Conservation (phyloP, 2,797 vertebrate species). For the Rousettus madagascariensis region DNA sequence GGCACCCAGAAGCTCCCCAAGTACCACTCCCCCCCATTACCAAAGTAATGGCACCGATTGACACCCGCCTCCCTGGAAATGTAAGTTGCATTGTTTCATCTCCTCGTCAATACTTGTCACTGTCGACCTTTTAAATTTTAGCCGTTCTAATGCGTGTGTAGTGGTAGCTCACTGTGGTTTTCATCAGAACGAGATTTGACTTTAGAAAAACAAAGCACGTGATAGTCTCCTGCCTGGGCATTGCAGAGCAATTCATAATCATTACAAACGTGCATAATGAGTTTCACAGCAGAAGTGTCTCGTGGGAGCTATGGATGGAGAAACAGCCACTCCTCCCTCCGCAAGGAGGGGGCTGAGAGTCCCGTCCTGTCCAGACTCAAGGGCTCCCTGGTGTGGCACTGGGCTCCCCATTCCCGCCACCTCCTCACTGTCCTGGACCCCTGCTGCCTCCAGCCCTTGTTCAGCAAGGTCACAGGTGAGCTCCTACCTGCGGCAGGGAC, state of each 20-base stretch:
- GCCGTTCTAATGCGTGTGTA: background rate
- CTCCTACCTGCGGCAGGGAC: background rate
- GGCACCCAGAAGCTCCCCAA: background rate
- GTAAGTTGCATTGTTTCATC: too few relatives aligned
- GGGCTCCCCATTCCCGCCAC: background rate
- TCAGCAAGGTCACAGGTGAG: background rate
- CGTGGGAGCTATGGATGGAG: background rate
- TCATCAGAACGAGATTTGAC: background rate
- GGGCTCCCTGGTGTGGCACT: background rate
- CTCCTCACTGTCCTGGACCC: background rate
- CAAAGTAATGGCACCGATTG: too few relatives aligned
- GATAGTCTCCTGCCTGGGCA: background rate
- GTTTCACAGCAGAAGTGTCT: background rate
- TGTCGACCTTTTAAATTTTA: background rate
- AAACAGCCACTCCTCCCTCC: background rate
- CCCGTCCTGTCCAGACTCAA: background rate
- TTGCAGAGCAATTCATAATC: background rate
- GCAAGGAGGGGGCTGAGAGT: background rate
- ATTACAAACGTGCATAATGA: background rate
- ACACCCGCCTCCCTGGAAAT: background rate
- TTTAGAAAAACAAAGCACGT: background rate
- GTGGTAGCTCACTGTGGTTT: background rate
- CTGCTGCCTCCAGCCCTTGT: background rate
- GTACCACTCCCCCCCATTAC: rapidly evolving
- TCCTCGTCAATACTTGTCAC: background rate